phyloP scores from a whole-genome alignment of 2,113 vertebrate species.

The Okapia johnstoni region DNA sequence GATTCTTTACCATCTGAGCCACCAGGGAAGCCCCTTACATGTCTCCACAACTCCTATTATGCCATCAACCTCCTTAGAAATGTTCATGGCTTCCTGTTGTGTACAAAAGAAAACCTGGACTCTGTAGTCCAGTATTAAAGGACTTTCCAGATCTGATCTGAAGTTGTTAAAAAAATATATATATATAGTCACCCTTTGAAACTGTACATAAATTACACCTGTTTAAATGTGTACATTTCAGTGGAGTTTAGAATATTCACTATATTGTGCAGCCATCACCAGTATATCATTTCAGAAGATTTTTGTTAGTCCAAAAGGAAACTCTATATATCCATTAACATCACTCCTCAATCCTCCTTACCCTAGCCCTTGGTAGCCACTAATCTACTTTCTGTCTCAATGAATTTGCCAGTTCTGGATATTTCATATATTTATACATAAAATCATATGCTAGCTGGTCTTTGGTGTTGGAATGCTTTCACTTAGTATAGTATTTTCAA shows the following conservation, averaged over 20 bases:
- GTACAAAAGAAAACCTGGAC: background rate
- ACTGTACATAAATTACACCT: background rate
- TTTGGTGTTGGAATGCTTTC: background rate
- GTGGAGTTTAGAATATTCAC: background rate
- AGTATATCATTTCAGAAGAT: background rate
- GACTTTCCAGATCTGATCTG: background rate
- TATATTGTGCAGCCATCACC: background rate
- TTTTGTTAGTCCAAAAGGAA: background rate
- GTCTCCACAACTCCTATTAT: fast-evolving
- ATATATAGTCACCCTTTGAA: background rate
- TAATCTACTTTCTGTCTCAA: background rate
- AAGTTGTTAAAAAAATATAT: background rate
- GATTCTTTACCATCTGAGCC: background rate
- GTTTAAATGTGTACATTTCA: background rate
- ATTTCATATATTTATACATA: background rate
- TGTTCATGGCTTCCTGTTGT: background rate
- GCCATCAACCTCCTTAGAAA: background rate
- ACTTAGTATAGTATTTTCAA: background rate
- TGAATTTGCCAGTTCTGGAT: background rate
- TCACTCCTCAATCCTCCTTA: background rate
- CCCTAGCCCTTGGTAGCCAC: background rate
- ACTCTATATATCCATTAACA: fast-evolving
- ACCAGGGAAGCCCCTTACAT: background rate
- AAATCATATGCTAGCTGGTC: fast-evolving
- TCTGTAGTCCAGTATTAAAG: background rate